Evolutionary conservation across 2,888 invertebrate species (phyloP).

Genomic region (Coelopa pilipes): DNA sequence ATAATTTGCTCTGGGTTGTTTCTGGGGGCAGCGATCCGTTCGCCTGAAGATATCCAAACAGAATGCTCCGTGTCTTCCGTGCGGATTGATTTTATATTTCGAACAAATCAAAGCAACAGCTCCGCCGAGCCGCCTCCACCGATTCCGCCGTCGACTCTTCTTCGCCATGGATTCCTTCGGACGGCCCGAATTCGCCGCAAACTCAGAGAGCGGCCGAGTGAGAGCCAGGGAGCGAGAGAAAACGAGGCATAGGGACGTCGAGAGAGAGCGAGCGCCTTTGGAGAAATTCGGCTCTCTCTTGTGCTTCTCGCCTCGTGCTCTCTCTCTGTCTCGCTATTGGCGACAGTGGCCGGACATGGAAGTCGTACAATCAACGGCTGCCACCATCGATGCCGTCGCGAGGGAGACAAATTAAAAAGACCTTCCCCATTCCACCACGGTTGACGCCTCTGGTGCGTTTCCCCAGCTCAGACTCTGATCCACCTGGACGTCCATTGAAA

Average conservation of each 20-base stretch:
- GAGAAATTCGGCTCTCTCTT: conserved; percentile 14
- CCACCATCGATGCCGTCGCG: not conserved
- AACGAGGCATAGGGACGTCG: too few relatives aligned
- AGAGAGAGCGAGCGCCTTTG: not conserved
- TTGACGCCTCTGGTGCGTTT: too few relatives aligned
- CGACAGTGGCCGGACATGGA: not conserved
- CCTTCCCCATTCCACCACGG: too few relatives aligned
- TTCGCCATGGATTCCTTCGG: conserved; percentile 10
- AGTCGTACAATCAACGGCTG: not conserved
- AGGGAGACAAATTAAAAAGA: too few relatives aligned
- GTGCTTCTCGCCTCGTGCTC: not conserved
- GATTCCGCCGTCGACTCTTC: not conserved
- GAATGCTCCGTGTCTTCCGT: conserved; percentile 54
- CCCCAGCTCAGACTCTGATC: not conserved
- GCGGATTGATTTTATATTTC: conserved; percentile 53
- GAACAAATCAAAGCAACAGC: conserved; percentile 40
- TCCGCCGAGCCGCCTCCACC: not conserved
- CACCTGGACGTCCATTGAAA: not conserved
- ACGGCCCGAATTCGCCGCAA: conserved; percentile 22
- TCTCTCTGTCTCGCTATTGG: not conserved
- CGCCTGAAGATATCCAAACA: conserved; percentile 54
- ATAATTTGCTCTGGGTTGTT: conserved; percentile 1
- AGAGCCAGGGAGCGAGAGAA: too few relatives aligned
- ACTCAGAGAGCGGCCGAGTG: too few relatives aligned
- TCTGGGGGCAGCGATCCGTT: conserved; percentile 44